phyloP scores from a whole-genome alignment of 1,140 invertebrate genomes.

The Drosophila athabasca region DNA sequence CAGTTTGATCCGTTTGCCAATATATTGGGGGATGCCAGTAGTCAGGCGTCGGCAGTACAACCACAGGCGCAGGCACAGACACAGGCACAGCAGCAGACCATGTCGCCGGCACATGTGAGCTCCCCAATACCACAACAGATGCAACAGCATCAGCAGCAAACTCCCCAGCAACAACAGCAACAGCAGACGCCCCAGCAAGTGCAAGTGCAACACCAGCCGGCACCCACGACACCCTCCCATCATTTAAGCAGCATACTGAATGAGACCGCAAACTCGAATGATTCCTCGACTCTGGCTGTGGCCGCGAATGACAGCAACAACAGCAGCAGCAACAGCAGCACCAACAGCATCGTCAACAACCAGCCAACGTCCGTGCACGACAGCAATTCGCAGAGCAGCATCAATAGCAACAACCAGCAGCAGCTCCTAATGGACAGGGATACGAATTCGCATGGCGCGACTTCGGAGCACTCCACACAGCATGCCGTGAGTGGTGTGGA shows the following conservation, averaged over 20 bases:
- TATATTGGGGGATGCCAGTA: conserved; percentile 32
- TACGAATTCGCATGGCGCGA: conserved; percentile 62
- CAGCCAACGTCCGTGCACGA: conserved; percentile 81
- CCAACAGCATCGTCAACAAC: conserved; percentile 81
- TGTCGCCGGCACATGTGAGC: conserved; percentile 72
- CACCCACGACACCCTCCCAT: conserved; percentile 68
- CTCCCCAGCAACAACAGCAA: conserved; percentile 35
- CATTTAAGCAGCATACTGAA: conserved; percentile 79
- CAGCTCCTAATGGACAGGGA: conserved; percentile 62
- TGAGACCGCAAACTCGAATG: conserved; percentile 80
- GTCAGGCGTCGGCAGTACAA: conserved; percentile 14
- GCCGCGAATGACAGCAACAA: conserved; percentile 81
- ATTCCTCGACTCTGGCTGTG: conserved; percentile 77
- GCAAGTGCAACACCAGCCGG: conserved; percentile 42
- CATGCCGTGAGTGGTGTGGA: conserved; percentile 51
- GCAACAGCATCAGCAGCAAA: conserved; percentile 52
- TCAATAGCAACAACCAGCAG: conserved; percentile 78
- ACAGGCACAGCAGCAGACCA: conserved; percentile 44
- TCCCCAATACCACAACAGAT: conserved; percentile 66
- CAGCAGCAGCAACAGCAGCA: conserved; percentile 81
- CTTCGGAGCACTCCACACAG: conserved; percentile 55
- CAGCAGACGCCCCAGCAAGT: conserved; percentile 33
- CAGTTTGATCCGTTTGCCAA: conserved; percentile 76
- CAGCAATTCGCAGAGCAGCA: conserved; percentile 80
- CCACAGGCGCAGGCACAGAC: conserved; percentile 25